A percentile compares a stretch with the other conserved stretches of the same genome.
Conservation (phyloP, 2,797 vertebrate genomes). For the Urosaurus nigricauda region DNA sequence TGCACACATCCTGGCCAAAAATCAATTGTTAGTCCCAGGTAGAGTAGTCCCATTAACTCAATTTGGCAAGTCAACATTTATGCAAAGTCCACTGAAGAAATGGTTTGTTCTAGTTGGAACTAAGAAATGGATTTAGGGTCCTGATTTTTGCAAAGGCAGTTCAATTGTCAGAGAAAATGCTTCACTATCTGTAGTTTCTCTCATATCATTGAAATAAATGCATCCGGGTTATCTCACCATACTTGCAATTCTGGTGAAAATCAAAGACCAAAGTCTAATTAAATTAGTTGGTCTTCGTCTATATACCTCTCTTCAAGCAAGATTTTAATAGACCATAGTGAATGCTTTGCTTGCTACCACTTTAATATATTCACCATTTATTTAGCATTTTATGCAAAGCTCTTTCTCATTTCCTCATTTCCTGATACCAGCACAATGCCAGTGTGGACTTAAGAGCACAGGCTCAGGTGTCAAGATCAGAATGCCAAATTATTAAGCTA, state of each 20-base stretch:
- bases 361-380: not conserved
- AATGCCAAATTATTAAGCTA: conserved; percentile 1
- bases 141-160: not conserved
- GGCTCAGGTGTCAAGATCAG: not conserved
- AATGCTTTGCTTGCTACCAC: not conserved
- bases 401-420: not conserved
- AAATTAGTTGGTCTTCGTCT: not conserved
- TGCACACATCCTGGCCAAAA: too few relatives aligned
- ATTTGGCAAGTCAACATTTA: too few relatives aligned
- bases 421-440: not conserved
- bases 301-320: not conserved
- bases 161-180: not conserved
- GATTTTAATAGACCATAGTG: not conserved
- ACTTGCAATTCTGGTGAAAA: not conserved
- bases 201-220: not conserved
- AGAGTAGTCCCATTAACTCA: too few relatives aligned
- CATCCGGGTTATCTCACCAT: not conserved
- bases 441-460: not conserved
- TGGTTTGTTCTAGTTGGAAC: too few relatives aligned
- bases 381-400: not conserved
- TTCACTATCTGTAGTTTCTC: not conserved
- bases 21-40: too few relatives aligned
- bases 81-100: too few relatives aligned
- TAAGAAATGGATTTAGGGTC: too few relatives aligned
- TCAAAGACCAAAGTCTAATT: not conserved